Percentiles rank a stretch among this genome's conserved stretches.
Conservation (phyloP, 2,888 invertebrate genomes). For the Drepana falcataria region DNA sequence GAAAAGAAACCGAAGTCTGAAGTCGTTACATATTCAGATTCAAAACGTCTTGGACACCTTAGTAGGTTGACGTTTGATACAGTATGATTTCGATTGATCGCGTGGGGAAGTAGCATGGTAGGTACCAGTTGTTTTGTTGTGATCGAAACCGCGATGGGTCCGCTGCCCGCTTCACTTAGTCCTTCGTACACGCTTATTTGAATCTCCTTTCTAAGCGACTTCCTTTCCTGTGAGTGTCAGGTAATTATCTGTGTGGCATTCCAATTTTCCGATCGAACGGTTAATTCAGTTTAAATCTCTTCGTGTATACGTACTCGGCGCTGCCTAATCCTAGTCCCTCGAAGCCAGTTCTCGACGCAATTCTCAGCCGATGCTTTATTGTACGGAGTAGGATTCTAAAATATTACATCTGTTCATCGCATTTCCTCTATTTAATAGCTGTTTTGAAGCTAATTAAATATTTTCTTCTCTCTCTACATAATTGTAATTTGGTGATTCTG, state of each 20-base stretch:
- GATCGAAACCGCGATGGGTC: conserved; percentile 37
- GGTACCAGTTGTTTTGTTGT: conserved; percentile 57
- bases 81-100: conserved; percentile 45
- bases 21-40: no score
- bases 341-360: conserved; percentile 48
- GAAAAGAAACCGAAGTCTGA: no score
- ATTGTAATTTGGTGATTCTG: no score
- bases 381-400: conserved; percentile 41
- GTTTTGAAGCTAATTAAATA: neutral
- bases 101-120: conserved; percentile 39
- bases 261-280: conserved; percentile 79
- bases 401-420: conserved; percentile 2
- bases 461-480: no score
- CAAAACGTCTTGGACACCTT: no score
- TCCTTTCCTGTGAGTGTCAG: conserved; percentile 79
- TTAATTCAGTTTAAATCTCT: conserved; percentile 79
- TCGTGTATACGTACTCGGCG: conserved; percentile 69
- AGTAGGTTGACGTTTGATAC: no score
- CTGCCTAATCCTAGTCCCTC: conserved; percentile 69
- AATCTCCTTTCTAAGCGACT: conserved; percentile 71
- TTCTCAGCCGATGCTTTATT: conserved; percentile 21
- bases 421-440: no score
- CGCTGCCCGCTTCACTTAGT: conserved; percentile 51
- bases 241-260: conserved; percentile 79
- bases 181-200: conserved; percentile 73